phyloP scores from a whole-genome alignment of 1,140 invertebrate species.

The Colletes latitarsis region DNA sequence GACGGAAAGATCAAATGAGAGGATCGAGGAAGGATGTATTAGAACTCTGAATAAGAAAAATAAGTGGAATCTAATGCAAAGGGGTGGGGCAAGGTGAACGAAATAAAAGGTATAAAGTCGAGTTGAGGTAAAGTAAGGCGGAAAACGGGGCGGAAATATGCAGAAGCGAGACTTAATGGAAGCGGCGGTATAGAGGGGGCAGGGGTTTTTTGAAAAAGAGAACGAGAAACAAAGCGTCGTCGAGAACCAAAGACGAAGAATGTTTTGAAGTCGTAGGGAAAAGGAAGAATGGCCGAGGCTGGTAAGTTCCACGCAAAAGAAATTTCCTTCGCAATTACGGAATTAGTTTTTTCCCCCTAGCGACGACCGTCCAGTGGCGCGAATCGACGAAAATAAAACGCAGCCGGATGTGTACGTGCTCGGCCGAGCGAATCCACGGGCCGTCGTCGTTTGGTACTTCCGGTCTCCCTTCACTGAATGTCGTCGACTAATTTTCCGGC shows the following conservation, averaged over 20 bases:
- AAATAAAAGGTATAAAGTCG: background rate
- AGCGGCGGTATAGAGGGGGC: background rate
- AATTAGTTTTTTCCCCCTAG: constrained; percentile 46
- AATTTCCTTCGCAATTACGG: constrained; percentile 59
- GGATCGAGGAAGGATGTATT: background rate
- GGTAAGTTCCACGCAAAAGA: constrained; percentile 6
- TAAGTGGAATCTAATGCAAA: background rate
- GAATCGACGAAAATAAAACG: constrained; percentile 25
- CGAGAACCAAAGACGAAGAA: background rate
- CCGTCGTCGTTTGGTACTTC: constrained; percentile 32
- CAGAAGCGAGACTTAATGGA: constrained; percentile 5
- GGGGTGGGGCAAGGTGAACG: too few relatives aligned
- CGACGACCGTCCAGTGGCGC: background rate
- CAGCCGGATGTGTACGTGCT: constrained; percentile 20
- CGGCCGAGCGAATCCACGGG: background rate
- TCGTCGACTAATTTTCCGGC: constrained; percentile 46
- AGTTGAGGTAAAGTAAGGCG: background rate
- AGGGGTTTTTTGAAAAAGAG: background rate
- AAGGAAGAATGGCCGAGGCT: background rate
- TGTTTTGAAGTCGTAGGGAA: background rate
- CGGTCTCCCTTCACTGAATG: constrained; percentile 2
- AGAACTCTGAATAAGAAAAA: background rate
- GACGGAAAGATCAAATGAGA: background rate
- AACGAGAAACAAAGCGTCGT: background rate
- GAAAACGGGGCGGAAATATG: background rate